Evolutionary conservation across 1,140 invertebrate genomes (phyloP), one percentile per base, ranked within the genome.

Genomic region (Cotesia typhae): DNA sequence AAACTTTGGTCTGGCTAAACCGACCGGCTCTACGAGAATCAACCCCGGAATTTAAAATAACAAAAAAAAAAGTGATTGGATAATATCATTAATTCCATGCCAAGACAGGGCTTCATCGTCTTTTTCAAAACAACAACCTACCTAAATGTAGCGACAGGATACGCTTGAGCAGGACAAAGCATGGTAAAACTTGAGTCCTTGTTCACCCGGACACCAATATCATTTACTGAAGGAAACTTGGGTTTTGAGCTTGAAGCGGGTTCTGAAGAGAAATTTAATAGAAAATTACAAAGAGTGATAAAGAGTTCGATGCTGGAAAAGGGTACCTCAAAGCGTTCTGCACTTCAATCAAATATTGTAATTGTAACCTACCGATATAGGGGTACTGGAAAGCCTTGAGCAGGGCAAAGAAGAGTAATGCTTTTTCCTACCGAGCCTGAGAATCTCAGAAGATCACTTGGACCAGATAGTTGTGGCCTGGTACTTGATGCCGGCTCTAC

Each of bases 111-210:
- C 59, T 47, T 47, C 10, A 10, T 47, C 5, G 63, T 47, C 10
- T 47, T 53, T 61, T 17, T 10, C 14, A 14, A 41, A 51, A 17
- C 4, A 67, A 4, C 28, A 51, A 81, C 81, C 74, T 89, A 91
- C 90, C 90, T 90, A 85, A 86, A 89, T 69, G 88, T 83, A 75
- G 91, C 91, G 65, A 91, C 87, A 73, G 91, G 91, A 80, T 89
- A 92, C 36, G 90, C 90, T 83, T 91, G 89, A 77, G 90, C 91
- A 77, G 89, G 90, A 84, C 88, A 91, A 77, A 89, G 86, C 82
- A 89, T 84, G 75, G 82, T 90, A 79, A 89, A 85, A 73, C 87
- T 89, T 76, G 81, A 81, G 74, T 64, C 79, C 81, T 78, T 79
- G 53, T 74, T 74, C 74, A 77, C 74, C 20, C 81, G 78, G 60